Conservation (phyloP, 2,888 invertebrate species). For the Drosophila demipolita region DNA sequence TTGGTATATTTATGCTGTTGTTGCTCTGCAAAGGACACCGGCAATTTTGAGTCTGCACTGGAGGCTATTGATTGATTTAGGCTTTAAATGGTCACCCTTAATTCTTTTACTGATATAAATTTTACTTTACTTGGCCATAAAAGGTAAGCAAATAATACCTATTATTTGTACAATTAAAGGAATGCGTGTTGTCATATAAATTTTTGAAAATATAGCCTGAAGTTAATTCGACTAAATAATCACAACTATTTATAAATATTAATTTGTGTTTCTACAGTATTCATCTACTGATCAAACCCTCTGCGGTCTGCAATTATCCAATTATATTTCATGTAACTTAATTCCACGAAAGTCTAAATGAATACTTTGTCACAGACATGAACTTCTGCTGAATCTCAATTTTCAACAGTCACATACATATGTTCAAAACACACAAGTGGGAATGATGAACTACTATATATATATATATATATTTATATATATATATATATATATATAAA, state of each 20-base stretch:
- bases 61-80: conserved; percentile 47
- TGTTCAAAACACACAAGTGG: neutral
- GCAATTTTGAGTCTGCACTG: conserved; percentile 22
- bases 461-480: neutral
- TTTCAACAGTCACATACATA: neutral
- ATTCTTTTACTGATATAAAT: neutral
- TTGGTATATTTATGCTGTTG: neutral
- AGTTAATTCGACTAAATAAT: neutral
- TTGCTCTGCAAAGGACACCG: conserved; percentile 25
- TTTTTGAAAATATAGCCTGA: neutral
- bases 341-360: conserved; percentile 9
- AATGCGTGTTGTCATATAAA: neutral
- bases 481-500: neutral
- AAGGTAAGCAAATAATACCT: neutral
- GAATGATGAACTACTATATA: neutral
- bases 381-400: conserved; percentile 25
- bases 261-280: neutral
- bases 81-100: conserved; percentile 3
- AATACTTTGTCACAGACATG: conserved; percentile 4
- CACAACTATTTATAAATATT: neutral
- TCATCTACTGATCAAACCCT: neutral
- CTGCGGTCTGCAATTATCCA: neutral
- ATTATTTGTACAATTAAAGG: neutral
- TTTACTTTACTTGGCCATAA: neutral
- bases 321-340: neutral